phyloP scores from a whole-genome alignment of 2,888 invertebrate genomes.

The Ormyrus thymus region DNA sequence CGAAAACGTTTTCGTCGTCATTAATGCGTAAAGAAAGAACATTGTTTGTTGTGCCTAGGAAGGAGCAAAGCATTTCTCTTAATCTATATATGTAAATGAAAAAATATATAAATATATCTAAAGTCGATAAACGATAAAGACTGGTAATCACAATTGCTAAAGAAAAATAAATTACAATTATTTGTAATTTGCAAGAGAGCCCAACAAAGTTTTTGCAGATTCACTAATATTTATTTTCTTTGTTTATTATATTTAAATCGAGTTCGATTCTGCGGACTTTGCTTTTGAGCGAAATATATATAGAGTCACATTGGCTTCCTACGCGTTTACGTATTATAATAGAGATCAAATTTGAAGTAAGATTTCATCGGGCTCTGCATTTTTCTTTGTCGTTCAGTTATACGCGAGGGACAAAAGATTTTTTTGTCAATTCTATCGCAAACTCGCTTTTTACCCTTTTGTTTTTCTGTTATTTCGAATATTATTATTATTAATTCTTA shows the following conservation, averaged over 20 bases:
- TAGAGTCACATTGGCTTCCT: conserved; percentile 56
- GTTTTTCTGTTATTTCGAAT: conserved; percentile 51
- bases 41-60: conserved; percentile 54
- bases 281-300: conserved; percentile 50
- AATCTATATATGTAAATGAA: conserved; percentile 36
- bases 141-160: conserved; percentile 58
- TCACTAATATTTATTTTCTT: conserved; percentile 49
- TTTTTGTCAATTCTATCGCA: conserved; percentile 31
- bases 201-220: conserved; percentile 52
- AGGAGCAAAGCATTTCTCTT: conserved; percentile 57
- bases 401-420: conserved; percentile 29
- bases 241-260: conserved; percentile 47
- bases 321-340: conserved; percentile 31
- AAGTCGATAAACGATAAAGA: conserved; percentile 57
- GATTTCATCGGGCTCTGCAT: conserved; percentile 44
- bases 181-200: conserved; percentile 46
- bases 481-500: conserved; percentile 48
- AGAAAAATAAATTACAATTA: conserved; percentile 52
- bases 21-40: conserved; percentile 39
- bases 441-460: conserved; percentile 37
- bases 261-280: conserved; percentile 56
- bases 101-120: conserved; percentile 44
- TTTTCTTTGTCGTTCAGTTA: conserved; percentile 40
- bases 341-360: conserved; percentile 32
- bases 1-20: conserved; percentile 44